phyloP scores from a whole-genome alignment of 2,888 invertebrate genomes.

The Caenorhabditis becei region DNA sequence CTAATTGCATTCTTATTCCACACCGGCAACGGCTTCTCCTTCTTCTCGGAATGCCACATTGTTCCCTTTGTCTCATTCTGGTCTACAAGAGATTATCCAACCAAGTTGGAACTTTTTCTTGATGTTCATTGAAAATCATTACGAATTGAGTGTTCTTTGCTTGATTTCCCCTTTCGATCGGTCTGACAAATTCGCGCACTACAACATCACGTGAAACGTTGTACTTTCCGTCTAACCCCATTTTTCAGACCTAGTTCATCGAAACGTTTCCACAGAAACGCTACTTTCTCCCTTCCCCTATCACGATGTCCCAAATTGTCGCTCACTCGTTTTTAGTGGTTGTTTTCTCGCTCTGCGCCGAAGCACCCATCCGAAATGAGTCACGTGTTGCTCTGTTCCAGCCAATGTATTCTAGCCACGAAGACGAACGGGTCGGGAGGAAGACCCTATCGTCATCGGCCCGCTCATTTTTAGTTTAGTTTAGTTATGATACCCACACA shows the following conservation, averaged over 20 bases:
- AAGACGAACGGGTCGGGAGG: neutral
- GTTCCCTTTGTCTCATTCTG: neutral
- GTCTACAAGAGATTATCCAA: neutral
- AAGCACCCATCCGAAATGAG: slow-evolving; percentile 17
- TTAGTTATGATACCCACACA: slow-evolving; percentile 11
- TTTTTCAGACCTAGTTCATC: no score
- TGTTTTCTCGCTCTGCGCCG: slow-evolving; percentile 1
- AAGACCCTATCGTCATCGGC: neutral
- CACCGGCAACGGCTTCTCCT: neutral
- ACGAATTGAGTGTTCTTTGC: slow-evolving; percentile 12
- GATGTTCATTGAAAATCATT: neutral
- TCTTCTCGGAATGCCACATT: neutral
- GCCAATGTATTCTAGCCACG: slow-evolving; percentile 1
- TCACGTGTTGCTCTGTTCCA: slow-evolving; percentile 18
- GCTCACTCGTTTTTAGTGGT: neutral
- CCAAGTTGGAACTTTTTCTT: neutral
- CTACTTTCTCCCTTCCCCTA: neutral
- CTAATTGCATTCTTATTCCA: slow-evolving; percentile 26
- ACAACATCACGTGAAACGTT: neutral
- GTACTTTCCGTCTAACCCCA: neutral
- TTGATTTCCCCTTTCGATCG: slow-evolving; percentile 2
- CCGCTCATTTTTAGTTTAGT: slow-evolving; percentile 12
- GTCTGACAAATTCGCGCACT: neutral
- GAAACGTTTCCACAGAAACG: neutral
- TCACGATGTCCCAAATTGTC: neutral